These are phyloP conservation scores for Litocranius walleri DNA, from an alignment of 2,113 vertebrate genomes.

Conservation along the genomic window DNA sequence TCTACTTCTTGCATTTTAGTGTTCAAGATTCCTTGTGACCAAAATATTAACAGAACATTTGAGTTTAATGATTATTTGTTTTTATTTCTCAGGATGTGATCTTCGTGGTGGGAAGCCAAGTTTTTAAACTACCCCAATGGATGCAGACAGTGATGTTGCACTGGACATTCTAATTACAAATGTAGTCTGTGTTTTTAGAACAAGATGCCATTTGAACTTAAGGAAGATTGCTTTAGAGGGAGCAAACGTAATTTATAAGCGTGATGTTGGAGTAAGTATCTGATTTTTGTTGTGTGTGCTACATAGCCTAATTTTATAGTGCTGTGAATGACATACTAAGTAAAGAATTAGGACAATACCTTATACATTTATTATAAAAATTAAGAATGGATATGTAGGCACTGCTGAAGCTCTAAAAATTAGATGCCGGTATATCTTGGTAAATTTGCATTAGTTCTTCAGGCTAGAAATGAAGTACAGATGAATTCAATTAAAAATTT, in stretches of 20 bases:
- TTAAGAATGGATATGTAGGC: neutral
- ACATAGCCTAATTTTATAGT: neutral
- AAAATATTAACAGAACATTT: neutral
- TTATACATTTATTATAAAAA: neutral
- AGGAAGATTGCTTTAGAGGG: conserved; percentile 97
- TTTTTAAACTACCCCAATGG: conserved; percentile 90
- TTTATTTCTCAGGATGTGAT: conserved; percentile 81
- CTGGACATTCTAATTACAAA: conserved; percentile 99
- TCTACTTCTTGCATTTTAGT: conserved; percentile 17
- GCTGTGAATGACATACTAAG: neutral
- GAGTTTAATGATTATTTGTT: conserved; percentile 39
- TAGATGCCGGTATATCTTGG: neutral
- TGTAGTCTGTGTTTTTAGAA: conserved; percentile 98
- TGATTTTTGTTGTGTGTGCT: conserved; percentile 2
- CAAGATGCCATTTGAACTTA: conserved; percentile 98
- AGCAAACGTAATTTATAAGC: conserved; percentile 97
- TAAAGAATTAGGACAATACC: neutral
- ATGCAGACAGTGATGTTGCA: conserved; percentile 95
- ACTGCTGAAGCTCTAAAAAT: conserved; percentile 15
- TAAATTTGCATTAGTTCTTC: conserved; percentile 28
- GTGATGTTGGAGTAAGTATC: conserved; percentile 93
- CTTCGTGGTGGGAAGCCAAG: conserved; percentile 80
- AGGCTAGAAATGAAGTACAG: conserved; percentile 27
- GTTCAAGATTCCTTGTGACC: conserved; percentile 20
- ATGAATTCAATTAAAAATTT: conserved; percentile 1